phyloP scores from a whole-genome alignment of 2,888 invertebrate species.

The Eucriotettix oculatus region DNA sequence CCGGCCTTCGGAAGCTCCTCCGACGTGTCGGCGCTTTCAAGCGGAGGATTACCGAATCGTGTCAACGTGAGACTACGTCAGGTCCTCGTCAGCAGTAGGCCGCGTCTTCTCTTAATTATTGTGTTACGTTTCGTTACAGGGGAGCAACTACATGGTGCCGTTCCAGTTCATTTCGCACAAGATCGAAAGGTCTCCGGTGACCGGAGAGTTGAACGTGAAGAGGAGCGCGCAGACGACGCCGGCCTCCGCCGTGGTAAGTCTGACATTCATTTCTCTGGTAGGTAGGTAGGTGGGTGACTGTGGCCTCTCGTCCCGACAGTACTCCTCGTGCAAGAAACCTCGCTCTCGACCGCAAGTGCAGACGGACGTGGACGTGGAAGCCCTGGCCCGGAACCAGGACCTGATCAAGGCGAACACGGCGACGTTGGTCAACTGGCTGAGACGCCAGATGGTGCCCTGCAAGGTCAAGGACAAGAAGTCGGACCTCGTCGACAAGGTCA shows the following conservation, averaged over 20 bases:
- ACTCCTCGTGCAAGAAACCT: conserved; percentile 4
- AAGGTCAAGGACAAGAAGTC: conserved; percentile 12
- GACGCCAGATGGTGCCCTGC: conserved; percentile 8
- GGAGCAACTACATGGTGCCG: not conserved
- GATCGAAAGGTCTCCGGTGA: not conserved
- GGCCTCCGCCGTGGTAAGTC: not conserved
- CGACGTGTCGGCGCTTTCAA: too few species aligned
- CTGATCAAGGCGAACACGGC: conserved; percentile 9
- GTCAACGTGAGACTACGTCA: too few species aligned
- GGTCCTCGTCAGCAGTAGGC: too few species aligned
- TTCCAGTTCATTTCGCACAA: not conserved
- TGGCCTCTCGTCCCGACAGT: too few species aligned
- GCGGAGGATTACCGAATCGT: too few species aligned
- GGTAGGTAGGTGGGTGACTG: too few species aligned
- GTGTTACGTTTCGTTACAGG: too few species aligned
- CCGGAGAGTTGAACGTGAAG: not conserved
- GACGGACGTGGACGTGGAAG: conserved; percentile 10
- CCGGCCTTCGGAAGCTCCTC: too few species aligned
- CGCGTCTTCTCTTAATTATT: too few species aligned
- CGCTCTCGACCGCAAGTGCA: conserved; percentile 8
- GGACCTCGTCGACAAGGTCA: conserved; percentile 10
- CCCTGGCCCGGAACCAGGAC: conserved; percentile 6
- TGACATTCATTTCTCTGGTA: too few species aligned
- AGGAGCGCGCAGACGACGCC: not conserved
- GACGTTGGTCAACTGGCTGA: conserved; percentile 11